phyloP scores from a whole-genome alignment of 1,140 invertebrate genomes.

The Gryon sp. region DNA sequence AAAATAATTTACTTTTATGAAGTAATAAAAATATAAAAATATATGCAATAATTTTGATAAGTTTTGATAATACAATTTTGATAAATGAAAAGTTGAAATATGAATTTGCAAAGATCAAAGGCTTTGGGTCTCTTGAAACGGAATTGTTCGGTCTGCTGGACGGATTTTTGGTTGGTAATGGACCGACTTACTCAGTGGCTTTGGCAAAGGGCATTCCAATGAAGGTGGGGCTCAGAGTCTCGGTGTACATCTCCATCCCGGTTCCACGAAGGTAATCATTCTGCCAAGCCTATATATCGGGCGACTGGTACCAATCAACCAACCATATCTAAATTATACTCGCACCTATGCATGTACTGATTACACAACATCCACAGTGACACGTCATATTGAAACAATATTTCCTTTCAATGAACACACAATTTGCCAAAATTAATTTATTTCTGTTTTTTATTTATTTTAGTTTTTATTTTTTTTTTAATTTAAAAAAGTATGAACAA shows the following conservation, averaged over 20 bases:
- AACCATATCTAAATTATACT: constrained; percentile 79
- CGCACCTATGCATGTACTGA: constrained; percentile 77
- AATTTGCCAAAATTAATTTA: too few species aligned
- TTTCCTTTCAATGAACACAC: too few species aligned
- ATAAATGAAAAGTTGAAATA: too few species aligned
- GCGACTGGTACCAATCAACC: constrained; percentile 86
- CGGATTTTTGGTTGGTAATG: constrained; percentile 70
- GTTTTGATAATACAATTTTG: too few species aligned
- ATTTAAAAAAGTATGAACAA: too few species aligned
- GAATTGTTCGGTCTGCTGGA: constrained; percentile 63
- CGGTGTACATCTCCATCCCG: constrained; percentile 99
- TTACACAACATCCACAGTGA: constrained; percentile 65
- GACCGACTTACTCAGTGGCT: constrained; percentile 96
- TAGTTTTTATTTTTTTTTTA: too few species aligned
- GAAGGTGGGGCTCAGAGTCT: constrained; percentile 97
- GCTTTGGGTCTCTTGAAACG: constrained; percentile 73
- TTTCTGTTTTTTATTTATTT: too few species aligned
- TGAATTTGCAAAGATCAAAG: too few species aligned
- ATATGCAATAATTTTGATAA: too few species aligned
- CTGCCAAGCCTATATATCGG: constrained; percentile 97
- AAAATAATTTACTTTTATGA: too few species aligned
- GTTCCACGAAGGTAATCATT: constrained; percentile 99
- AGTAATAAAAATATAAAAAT: too few species aligned
- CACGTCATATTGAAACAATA: constrained; percentile 6
- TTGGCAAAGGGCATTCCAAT: constrained; percentile 98